phyloP scores from a whole-genome alignment of 2,888 invertebrate species.

The Protophormia terraenovae region DNA sequence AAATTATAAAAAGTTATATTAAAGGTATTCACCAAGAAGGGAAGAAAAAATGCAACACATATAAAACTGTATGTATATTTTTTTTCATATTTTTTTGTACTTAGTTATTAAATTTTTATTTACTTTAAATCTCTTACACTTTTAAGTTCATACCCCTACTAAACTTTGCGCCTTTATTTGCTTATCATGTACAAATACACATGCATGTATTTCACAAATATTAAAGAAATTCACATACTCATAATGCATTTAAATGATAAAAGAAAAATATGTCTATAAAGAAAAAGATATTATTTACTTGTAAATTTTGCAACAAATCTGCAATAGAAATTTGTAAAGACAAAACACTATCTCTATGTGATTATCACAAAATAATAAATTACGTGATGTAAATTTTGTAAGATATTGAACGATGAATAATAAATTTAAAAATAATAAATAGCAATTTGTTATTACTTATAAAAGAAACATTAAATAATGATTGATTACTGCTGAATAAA shows the following conservation, averaged over 20 bases:
- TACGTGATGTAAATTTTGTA: slow-evolving; percentile 56
- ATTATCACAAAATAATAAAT: slow-evolving; percentile 55
- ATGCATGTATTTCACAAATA: not conserved
- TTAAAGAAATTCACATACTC: slow-evolving; percentile 39
- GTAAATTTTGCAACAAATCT: slow-evolving; percentile 28
- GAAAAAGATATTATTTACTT: not conserved
- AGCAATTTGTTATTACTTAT: slow-evolving; percentile 32
- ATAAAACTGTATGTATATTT: too few species aligned
- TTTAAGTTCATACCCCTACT: not conserved
- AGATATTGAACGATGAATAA: slow-evolving; percentile 47
- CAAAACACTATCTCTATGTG: slow-evolving; percentile 41
- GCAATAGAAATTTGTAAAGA: slow-evolving; percentile 52
- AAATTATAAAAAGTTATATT: not conserved
- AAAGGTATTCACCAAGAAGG: not conserved
- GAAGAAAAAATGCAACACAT: not conserved
- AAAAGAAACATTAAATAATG: not conserved
- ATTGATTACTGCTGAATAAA: not conserved
- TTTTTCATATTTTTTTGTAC: too few species aligned
- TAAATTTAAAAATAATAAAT: slow-evolving; percentile 3
- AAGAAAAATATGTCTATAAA: not conserved
- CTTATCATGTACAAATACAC: too few species aligned
- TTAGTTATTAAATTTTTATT: too few species aligned
- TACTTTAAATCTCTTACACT: not conserved
- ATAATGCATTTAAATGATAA: slow-evolving; percentile 47
- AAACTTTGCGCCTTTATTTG: not conserved